Conservation (phyloP, 2,113 vertebrate genomes). For the Terrapene triunguis region DNA sequence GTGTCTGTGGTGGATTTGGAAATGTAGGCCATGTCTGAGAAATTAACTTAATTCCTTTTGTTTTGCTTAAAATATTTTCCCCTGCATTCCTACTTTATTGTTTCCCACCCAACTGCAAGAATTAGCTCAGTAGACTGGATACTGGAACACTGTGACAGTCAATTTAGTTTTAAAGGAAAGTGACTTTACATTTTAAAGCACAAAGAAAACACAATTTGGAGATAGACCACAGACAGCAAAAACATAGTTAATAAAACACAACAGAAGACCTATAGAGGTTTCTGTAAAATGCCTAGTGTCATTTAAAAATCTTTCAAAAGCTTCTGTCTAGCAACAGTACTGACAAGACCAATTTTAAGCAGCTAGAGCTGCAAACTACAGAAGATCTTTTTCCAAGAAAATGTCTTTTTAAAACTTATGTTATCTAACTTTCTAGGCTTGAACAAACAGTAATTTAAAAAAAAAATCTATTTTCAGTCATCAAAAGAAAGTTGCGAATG, state of each 20-base stretch:
- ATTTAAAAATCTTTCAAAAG: constrained; percentile 57
- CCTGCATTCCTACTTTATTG: neutral
- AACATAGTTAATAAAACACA: constrained; percentile 57
- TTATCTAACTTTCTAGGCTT: constrained; percentile 16
- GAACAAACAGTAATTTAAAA: constrained; percentile 35
- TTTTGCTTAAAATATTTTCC: neutral
- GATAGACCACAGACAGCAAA: constrained; percentile 22
- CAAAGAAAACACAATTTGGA: constrained; percentile 34
- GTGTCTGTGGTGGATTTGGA: neutral
- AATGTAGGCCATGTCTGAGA: neutral
- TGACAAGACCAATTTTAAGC: constrained; percentile 50
- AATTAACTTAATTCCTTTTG: neutral
- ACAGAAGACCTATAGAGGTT: constrained; percentile 37
- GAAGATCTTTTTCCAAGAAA: constrained; percentile 33
- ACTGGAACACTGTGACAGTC: neutral
- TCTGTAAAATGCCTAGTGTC: constrained; percentile 46
- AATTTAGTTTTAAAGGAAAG: constrained; percentile 26
- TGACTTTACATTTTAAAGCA: constrained; percentile 27
- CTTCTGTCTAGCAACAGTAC: constrained; percentile 13
- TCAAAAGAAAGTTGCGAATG: constrained; percentile 36
- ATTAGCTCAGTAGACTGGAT: constrained; percentile 16
- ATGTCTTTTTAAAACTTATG: neutral
- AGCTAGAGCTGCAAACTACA: constrained; percentile 43
- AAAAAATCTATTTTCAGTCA: constrained; percentile 27
- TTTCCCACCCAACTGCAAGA: neutral